Percentiles rank a stretch among this genome's conserved stretches.
These are phyloP conservation scores for Leptopilina myrica DNA, from an alignment of 2,888 invertebrate species.

Conservation along the genomic window DNA sequence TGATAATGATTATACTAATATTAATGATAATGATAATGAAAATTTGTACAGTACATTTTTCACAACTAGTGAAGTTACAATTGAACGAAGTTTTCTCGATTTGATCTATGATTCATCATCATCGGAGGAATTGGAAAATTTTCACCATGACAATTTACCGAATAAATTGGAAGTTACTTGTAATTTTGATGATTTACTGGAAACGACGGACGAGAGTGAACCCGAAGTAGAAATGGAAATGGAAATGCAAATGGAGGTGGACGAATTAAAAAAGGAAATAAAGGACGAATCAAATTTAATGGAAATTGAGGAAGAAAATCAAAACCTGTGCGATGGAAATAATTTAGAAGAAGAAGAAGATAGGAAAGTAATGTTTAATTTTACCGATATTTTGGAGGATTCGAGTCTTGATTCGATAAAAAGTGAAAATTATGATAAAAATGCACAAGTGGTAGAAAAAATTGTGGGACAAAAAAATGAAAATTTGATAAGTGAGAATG, in stretches of 20 bases:
- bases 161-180: slow-evolving; percentile 38
- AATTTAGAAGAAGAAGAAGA: background rate
- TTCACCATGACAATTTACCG: background rate
- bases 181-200: slow-evolving; percentile 57
- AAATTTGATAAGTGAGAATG: too few species aligned
- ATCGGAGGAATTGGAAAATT: slow-evolving; percentile 28
- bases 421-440: background rate
- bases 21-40: background rate
- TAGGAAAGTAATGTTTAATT: background rate
- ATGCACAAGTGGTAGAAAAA: too few species aligned
- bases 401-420: too few species aligned
- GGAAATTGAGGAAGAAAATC: too few species aligned
- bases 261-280: too few species aligned
- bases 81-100: slow-evolving; percentile 45
- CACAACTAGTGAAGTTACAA: slow-evolving; percentile 12
- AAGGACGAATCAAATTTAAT: too few species aligned
- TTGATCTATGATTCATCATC: slow-evolving; percentile 45
- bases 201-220: slow-evolving; percentile 50
- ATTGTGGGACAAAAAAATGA: too few species aligned
- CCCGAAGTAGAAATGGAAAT: background rate
- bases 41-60: background rate
- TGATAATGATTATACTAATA: background rate
- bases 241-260: background rate
- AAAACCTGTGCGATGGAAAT: too few species aligned
- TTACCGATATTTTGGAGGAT: too few species aligned